Base-by-base conservation (phyloP, 2,888 invertebrate genomes). In the Peribatodes rhomboidaria region DNA sequence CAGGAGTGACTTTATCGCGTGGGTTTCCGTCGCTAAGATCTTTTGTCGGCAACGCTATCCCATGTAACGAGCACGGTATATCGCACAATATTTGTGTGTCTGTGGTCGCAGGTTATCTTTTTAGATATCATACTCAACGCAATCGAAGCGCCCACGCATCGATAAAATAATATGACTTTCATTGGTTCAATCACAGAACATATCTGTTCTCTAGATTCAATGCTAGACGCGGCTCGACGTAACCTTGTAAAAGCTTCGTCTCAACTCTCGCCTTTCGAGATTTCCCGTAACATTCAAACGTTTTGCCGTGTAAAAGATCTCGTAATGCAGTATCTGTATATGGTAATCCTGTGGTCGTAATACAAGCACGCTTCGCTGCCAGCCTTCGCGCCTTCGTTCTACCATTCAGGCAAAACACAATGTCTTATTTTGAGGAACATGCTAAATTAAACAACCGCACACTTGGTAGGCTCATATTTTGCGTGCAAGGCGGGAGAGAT, bases 401-500 rank as follows among this genome's bases (percentile, higher is more conserved):
- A 73, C 75, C 71, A 80, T 83, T 83, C 80, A 79, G 57, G 57
- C 70, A 49, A 61, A 73, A 74, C 78, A 81, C 82, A 84, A 82
- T 80, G 77, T 83, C 76, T 80, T 81, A 80, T 80, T 81, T 79
- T 67, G 69, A 65, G 73, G 67, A 73, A 71, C 59, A 68, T 71
- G 68, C 71, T 72, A 74, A 78, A 77, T 80, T 78, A 77, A 79
- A 61, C 60, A 76, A 59, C 61, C 64, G 35, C 49, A 53, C 57
- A 52, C 60, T 57, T 27, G 59, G 53, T 47, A 37, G 49, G 50
- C 53, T 52, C 50, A 65, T 60, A 65, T 67, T 65, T 67, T 67
- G 60, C 52, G 47, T 54, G 22, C 53, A 33, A 63, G 44, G 37
- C 53, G 27, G 44, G 53, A 50, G 53, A 50, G 22, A 33, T 35